These are phyloP conservation scores for Mesitornis unicolor DNA, from an alignment of 2,113 vertebrate species.

Conservation along the genomic window DNA sequence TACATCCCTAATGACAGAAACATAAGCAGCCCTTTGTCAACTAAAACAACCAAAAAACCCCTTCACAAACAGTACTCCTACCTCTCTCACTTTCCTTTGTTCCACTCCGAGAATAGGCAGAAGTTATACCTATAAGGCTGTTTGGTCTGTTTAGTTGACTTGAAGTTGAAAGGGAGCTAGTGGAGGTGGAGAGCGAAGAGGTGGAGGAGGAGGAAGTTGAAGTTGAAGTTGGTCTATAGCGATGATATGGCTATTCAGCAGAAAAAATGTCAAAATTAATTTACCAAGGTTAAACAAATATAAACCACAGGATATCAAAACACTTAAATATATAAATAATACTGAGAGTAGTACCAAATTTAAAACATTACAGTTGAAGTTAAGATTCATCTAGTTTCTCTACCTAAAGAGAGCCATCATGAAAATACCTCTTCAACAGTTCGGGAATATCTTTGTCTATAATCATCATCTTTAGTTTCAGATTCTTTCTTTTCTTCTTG, in stretches of 20 bases:
- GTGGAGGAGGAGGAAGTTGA: constrained; percentile 76
- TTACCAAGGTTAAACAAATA: background rate
- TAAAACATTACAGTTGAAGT: background rate
- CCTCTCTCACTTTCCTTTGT: constrained; percentile 91
- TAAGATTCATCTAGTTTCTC: constrained; percentile 15
- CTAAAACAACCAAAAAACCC: background rate
- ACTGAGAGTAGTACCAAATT: background rate
- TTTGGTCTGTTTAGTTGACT: constrained; percentile 84
- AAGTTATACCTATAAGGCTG: constrained; percentile 90
- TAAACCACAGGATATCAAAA: background rate
- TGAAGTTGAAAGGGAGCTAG: constrained; percentile 81
- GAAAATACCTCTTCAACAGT: constrained; percentile 88
- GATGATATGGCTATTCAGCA: constrained; percentile 77
- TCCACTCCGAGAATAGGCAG: constrained; percentile 86
- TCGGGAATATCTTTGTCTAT: constrained; percentile 88
- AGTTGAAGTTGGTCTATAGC: constrained; percentile 84
- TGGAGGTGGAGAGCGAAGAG: constrained; percentile 78
- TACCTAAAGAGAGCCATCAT: constrained; percentile 7
- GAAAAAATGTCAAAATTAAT: constrained; percentile 31
- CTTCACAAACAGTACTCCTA: constrained; percentile 48
- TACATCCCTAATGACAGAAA: background rate
- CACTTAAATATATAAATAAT: background rate
- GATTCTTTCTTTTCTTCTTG: constrained; percentile 93
- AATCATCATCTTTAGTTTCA: constrained; percentile 93
- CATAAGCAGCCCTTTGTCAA: background rate